phyloP scores from a whole-genome alignment of 2,113 vertebrate genomes.

The Phoxinus phoxinus region DNA sequence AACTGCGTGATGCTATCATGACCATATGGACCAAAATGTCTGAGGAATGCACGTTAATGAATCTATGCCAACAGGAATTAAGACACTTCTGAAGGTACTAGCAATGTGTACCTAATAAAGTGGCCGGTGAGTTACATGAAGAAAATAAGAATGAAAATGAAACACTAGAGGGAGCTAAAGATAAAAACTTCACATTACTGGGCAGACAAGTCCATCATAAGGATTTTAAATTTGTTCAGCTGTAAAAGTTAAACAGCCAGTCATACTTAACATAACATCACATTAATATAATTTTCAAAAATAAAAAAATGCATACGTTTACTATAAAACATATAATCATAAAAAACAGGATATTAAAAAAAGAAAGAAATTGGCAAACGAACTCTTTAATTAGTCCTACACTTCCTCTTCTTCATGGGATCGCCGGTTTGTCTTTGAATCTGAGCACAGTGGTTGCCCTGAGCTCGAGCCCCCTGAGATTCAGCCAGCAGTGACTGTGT shows the following conservation, averaged over 20 bases:
- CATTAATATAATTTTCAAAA: background rate
- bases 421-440: background rate
- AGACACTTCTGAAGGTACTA: too few species aligned
- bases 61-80: too few species aligned
- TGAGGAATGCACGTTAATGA: too few species aligned
- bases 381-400: background rate
- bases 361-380: too few species aligned
- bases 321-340: background rate
- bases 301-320: background rate
- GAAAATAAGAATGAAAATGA: too few species aligned
- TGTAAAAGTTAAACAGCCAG: background rate
- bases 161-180: background rate
- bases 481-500: slow-evolving; percentile 8
- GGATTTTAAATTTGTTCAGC: background rate
- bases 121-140: too few species aligned
- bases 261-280: background rate
- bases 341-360: background rate
- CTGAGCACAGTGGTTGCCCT: background rate
- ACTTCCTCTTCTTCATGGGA: background rate
- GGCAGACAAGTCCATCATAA: background rate
- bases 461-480: background rate
- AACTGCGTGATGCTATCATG: too few species aligned
- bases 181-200: background rate
- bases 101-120: too few species aligned
- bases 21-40: too few species aligned